phyloP scores from a whole-genome alignment of 1,140 invertebrate species.

The Onthophagus taurus region DNA sequence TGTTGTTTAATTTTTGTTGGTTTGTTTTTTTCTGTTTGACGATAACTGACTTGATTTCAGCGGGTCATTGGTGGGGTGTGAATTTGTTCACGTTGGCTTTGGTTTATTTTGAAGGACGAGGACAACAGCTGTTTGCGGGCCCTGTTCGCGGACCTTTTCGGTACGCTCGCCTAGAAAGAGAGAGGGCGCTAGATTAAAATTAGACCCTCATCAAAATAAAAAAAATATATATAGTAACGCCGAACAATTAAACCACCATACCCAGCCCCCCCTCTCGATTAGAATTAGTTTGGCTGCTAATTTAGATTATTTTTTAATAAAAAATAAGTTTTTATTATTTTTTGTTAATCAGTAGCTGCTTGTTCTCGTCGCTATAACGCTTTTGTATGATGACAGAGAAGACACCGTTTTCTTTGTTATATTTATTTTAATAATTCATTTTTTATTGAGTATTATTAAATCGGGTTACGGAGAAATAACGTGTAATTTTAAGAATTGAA shows the following conservation, averaged over 20 bases:
- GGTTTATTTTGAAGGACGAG: conserved; percentile 39
- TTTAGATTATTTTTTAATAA: neutral
- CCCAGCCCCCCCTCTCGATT: too few species aligned
- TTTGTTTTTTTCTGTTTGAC: too few species aligned
- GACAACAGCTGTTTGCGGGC: conserved; percentile 51
- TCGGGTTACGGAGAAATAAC: neutral
- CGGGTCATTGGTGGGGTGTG: conserved; percentile 33
- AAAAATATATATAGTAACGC: too few species aligned
- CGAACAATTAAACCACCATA: neutral
- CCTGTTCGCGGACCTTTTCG: conserved; percentile 42
- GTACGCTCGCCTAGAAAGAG: too few species aligned
- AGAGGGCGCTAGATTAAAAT: too few species aligned
- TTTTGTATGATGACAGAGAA: too few species aligned
- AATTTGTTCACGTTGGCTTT: conserved; percentile 35
- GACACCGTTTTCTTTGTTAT: too few species aligned
- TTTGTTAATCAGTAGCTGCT: too few species aligned
- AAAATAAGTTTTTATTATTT: conserved; percentile 2
- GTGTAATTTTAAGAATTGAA: neutral
- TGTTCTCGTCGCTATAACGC: too few species aligned
- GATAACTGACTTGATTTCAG: conserved; percentile 33
- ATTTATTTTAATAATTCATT: neutral
- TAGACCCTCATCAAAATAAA: too few species aligned
- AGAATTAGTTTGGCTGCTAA: too few species aligned
- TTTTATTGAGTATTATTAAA: neutral
- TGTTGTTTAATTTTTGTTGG: too few species aligned